Base-by-base conservation (phyloP, 2,888 invertebrate genomes). In the Meteorus colon region DNA sequence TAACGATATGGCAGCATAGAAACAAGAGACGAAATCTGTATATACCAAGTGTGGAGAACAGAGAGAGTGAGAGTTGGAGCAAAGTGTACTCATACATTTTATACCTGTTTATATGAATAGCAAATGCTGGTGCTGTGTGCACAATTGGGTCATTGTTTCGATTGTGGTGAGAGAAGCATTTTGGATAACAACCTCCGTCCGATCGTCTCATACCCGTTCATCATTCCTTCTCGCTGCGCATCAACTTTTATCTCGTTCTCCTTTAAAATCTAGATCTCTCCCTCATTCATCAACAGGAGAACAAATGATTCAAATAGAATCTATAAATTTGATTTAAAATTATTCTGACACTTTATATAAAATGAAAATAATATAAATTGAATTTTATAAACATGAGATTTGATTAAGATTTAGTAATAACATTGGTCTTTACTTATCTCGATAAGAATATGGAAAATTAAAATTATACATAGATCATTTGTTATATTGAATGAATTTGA, bases 121-220 rank as follows among this genome's bases (percentile, higher is more conserved):
- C 12, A 8, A 41, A 10, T 24, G 59, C 10, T 69, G 51, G 31
- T 63, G 72, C 29, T 45, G 45, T 48, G 19, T 29, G 45, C 77
- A 79, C 84, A 83, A 86, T 86, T 86, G 85, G 85, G 80, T 85
- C 83, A 85, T 86, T 85, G 84, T 83, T 86, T 84, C 86, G 82
- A 83, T 84, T 84, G 83, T 81, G 82, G 80, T 73, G 41, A 45
- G n/a, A 19, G 19, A 76, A 80, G 82, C 81, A 85, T 86, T 85
- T 86, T 82, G 81, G 83, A 77, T 71, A 55, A 74, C 67, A 60
- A 68, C 68, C 34, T 63, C 14, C 60, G 72, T 74, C 41, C 62
- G 48, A 72, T 63, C 45, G 63, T 72, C 48, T 70, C 34, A 55
- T 45, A n/a, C 55, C 16, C 48, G 34, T 73, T 19, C 24, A 31